Evolutionary conservation across 2,888 invertebrate species (phyloP), one percentile per base, ranked within the genome.

Genomic region (Plagiodera versicolora): DNA sequence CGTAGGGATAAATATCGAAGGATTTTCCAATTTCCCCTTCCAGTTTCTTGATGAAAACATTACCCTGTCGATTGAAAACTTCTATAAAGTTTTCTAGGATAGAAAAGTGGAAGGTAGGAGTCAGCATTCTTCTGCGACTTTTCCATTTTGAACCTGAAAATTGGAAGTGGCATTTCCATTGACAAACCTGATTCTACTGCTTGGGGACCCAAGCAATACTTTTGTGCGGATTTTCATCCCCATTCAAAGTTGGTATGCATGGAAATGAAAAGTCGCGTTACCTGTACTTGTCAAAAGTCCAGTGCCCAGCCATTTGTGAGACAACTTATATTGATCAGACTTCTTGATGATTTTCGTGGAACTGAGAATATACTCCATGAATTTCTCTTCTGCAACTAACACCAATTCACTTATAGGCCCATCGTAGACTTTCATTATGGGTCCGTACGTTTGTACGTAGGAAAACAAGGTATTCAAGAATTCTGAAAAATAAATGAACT

Each of bases 91-190:
- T 85, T 72, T 89, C 87, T 56, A 92, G 77, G 61, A 91, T 90
- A 72, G 87, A 87, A 74, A 91, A 91, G 77, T 92, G 92, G 77
- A 91, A 92, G 0, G 91, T 85, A 0, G 91, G 91, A 0, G 91
- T 91, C 50, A 92, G 79, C 65, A 91, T 84, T 74, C 88, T 89
- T 17, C 92, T 83, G 64, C 88, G 84, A 0, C 78, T 79, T 67
- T 83, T 84, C 92, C 92, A 92, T 77, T 83, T 85, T 1, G 75
- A 65, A 1, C 84, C 71, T 68, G 47, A 52, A 67, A 61, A 30
- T n/a, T n/a, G n/a, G n/a, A n/a, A n/a, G n/a, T n/a, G n/a, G n/a
- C n/a, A n/a, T n/a, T n/a, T n/a, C n/a, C n/a, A n/a, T n/a, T n/a
- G n/a, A n/a, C n/a, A n/a, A n/a, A n/a, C n/a, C n/a, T n/a, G n/a